Evolutionary conservation across 2,888 invertebrate genomes (phyloP), one percentile per base, ranked within the genome.

Genomic region (Phyto melanocephala): DNA sequence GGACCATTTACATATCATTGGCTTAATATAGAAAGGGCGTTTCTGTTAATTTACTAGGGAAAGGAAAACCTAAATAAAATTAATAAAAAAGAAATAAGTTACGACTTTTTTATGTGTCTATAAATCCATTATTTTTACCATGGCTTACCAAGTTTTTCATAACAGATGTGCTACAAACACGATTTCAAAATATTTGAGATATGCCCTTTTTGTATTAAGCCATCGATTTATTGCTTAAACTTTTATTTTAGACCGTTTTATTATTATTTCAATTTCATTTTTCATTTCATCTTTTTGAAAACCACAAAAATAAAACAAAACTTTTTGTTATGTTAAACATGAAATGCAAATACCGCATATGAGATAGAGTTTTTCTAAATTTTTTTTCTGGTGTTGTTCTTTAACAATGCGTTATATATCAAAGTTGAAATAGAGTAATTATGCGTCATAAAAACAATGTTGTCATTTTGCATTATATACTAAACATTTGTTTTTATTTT

Each of bases 391-490:
- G 28, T 28, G 3, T 28, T 5, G 28, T 28, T 70, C 65, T 71
- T 45, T 75, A 68, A 75, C 75, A 76, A 58, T 65, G 76, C 75
- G 65, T 80, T 70, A 80, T 70, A 75, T 71, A 75, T 80, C 76
- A 76, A 71, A 80, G 76, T 71, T 76, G 58, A 70, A 80, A 60
- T 37, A 71, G 63, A 70, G 70, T 65, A 70, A 75, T 80, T 80
- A 80, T 70, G 63, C 47, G 74, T 70, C 75, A 56, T 63, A 68
- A 75, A 76, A 71, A 71, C 76, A 71, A 80, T 80, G 58, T 35
- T 58, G 42, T 42, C 62, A 62, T 54, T 70, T 33, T 47, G 20
- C 40, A 8, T 28, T 60, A 37, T 15, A 13, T 13, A 17, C 17
- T 35, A 35, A 13, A 13, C 11, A n/a, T 4, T 58, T 35, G 13